A percentile compares a stretch with the other conserved stretches of the same genome.
Conservation (phyloP, 1,140 invertebrate species). For the Neuroterus valhalla region DNA sequence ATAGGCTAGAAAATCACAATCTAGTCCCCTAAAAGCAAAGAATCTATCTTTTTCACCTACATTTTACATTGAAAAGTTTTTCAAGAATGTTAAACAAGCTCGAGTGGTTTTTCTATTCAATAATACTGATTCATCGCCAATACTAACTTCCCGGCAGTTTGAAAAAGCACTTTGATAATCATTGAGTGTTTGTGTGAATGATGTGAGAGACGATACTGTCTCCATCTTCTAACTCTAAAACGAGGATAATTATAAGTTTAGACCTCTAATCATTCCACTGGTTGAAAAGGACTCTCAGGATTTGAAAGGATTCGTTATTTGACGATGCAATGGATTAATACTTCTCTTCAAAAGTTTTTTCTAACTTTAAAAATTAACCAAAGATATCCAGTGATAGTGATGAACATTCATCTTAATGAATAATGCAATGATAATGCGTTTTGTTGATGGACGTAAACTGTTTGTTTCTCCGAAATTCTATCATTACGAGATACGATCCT, state of each 20-base stretch:
- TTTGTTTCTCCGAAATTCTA: no score
- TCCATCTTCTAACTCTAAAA: not conserved
- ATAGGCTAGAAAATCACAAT: slow-evolving; percentile 22
- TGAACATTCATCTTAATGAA: no score
- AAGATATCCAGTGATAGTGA: no score
- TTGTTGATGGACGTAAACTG: no score
- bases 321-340: no score
- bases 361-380: no score
- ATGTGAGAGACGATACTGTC: not conserved
- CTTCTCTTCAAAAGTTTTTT: no score
- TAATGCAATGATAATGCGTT: no score
- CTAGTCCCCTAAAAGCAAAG: not conserved
- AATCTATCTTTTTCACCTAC: not conserved
- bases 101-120: not conserved
- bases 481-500: not conserved
- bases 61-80: slow-evolving; percentile 5
- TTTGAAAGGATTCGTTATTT: not conserved
- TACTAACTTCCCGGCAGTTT: no score
- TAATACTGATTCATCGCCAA: not conserved
- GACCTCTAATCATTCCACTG: not conserved
- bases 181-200: not conserved
- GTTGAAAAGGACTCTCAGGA: slow-evolving; percentile 4
- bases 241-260: not conserved
- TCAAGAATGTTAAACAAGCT: not conserved
- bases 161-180: not conserved